Evolutionary conservation across 2,113 vertebrate genomes (phyloP).

Genomic region (rabbit (Oryctolagus cuniculus)): DNA sequence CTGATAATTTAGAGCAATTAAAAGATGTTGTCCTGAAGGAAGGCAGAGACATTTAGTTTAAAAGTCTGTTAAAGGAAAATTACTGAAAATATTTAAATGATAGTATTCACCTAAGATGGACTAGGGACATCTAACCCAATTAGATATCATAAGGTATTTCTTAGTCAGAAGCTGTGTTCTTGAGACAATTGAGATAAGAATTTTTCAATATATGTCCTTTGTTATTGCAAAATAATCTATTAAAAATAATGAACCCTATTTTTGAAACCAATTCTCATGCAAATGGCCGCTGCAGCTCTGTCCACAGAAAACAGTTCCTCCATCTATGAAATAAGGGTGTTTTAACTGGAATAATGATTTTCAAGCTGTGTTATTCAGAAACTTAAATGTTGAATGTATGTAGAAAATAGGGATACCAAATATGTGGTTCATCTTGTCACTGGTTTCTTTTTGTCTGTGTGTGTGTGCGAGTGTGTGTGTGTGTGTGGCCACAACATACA

Average conservation of each 20-base stretch:
- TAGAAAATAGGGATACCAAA: not conserved
- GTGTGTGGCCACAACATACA: not conserved
- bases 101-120: conserved; percentile 78
- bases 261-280: conserved; percentile 36
- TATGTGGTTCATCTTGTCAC: not conserved
- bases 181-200: conserved; percentile 39
- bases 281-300: not conserved
- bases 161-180: conserved; percentile 70
- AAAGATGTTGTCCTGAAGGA: conserved; percentile 87
- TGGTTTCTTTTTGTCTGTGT: not conserved
- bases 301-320: not conserved
- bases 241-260: not conserved
- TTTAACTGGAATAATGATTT: not conserved
- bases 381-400: not conserved
- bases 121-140: conserved; percentile 76
- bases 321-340: not conserved
- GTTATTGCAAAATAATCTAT: conserved; percentile 44
- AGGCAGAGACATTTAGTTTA: conserved; percentile 83
- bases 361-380: conserved; percentile 6
- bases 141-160: conserved; percentile 77
- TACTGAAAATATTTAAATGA: conserved; percentile 83
- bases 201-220: conserved; percentile 46
- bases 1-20: conserved; percentile 88
- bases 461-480: not conserved
- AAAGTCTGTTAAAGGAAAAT: conserved; percentile 85